Conservation (phyloP, 1,140 invertebrate species). For the Microvelia longipes region DNA sequence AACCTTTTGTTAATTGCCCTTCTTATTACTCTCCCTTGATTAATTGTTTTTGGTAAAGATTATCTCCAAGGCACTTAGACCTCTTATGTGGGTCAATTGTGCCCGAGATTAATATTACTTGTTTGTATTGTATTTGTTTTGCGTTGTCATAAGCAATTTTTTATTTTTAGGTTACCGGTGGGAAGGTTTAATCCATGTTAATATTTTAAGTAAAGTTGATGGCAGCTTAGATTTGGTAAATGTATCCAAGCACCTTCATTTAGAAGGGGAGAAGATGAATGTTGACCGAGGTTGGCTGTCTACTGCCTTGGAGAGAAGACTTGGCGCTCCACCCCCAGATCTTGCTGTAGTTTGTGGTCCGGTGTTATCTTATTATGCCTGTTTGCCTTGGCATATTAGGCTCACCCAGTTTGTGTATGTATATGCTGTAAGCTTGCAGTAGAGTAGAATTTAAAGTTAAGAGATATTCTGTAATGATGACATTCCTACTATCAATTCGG, state of each 20-base stretch:
- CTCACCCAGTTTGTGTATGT: constrained; percentile 47
- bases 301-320: neutral
- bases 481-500: neutral
- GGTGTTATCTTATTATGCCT: constrained; percentile 38
- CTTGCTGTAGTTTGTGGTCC: constrained; percentile 44
- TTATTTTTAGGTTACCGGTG: neutral
- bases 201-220: neutral
- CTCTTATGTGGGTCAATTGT: no score
- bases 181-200: neutral
- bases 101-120: no score
- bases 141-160: no score
- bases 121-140: no score
- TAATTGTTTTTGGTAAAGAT: no score
- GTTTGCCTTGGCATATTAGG: constrained; percentile 53
- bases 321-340: constrained; percentile 40
- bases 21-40: no score
- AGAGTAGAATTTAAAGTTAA: neutral
- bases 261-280: no score
- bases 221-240: neutral
- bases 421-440: neutral
- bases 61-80: no score
- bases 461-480: neutral
- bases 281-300: neutral
- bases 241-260: neutral
- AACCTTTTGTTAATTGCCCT: no score